phyloP scores from a whole-genome alignment of 2,113 vertebrate genomes.

The Pluvianellus socialis region DNA sequence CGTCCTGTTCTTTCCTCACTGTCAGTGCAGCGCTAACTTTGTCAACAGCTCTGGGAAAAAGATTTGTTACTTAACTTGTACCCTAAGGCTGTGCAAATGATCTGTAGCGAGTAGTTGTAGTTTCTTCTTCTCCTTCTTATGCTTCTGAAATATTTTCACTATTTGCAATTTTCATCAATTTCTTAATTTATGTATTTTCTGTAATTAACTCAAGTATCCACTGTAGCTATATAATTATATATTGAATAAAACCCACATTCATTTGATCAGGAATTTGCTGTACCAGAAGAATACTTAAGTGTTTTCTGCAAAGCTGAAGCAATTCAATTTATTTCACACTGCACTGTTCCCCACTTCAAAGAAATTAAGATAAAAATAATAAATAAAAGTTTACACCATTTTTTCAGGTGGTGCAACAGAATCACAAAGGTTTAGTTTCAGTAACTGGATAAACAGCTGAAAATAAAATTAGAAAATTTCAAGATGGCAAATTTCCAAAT shows the following conservation, averaged over 20 bases:
- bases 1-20: neutral
- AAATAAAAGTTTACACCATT: neutral
- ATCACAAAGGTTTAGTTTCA: neutral
- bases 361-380: neutral
- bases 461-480: neutral
- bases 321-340: neutral
- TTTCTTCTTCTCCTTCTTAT: neutral
- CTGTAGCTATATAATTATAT: neutral
- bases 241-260: constrained; percentile 11
- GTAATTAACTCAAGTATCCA: constrained; percentile 43
- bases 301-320: neutral
- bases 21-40: neutral
- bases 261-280: neutral
- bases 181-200: constrained; percentile 46
- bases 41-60: constrained; percentile 15
- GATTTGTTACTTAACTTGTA: neutral
- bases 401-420: neutral
- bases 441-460: neutral
- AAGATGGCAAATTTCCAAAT: neutral
- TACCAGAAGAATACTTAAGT: neutral
- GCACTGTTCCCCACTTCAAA: neutral
- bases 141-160: constrained; percentile 18
- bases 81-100: constrained; percentile 17
- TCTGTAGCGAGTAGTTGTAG: neutral
- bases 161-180: constrained; percentile 36